Percentiles rank a stretch among this genome's conserved stretches.
Conservation (phyloP, 2,888 invertebrate genomes). For the Copidosoma aretas region DNA sequence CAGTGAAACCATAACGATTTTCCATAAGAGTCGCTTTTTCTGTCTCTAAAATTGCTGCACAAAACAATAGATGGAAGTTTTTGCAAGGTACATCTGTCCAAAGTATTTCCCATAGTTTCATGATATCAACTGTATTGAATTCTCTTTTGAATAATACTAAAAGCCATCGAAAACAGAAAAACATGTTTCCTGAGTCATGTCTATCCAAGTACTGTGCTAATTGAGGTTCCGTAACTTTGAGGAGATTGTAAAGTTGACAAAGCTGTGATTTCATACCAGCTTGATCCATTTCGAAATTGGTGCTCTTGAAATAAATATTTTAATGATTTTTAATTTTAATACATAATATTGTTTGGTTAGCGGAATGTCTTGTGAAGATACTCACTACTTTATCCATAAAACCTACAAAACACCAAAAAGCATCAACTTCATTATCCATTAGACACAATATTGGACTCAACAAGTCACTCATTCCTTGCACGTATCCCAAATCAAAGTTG, state of each 20-base stretch:
- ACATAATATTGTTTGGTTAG: too few relatives aligned
- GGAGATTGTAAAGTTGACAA: conserved; percentile 79
- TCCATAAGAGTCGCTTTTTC: conserved; percentile 89
- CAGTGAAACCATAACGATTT: conserved; percentile 92
- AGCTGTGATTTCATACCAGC: conserved; percentile 95
- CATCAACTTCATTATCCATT: conserved; percentile 91
- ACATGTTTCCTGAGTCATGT: conserved; percentile 94
- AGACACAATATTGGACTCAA: conserved; percentile 90
- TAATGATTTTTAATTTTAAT: too few relatives aligned
- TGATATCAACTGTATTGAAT: conserved; percentile 83
- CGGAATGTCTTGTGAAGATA: conserved; percentile 41
- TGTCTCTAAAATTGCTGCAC: conserved; percentile 89
- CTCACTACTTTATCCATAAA: conserved; percentile 95
- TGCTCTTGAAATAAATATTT: conserved; percentile 64
- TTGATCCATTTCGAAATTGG: conserved; percentile 97
- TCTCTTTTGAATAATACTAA: conserved; percentile 96
- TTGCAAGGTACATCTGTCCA: conserved; percentile 95
- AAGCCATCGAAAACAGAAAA: conserved; percentile 98
- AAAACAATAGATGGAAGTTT: conserved; percentile 93
- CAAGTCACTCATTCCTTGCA: conserved; percentile 98
- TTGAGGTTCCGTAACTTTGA: conserved; percentile 83
- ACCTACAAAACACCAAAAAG: conserved; percentile 99
- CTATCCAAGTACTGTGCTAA: conserved; percentile 84
- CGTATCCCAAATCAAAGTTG: conserved; percentile 96
- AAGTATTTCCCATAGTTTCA: conserved; percentile 93